Conservation (phyloP, 2,888 invertebrate genomes). For the Tenodera sinensis region DNA sequence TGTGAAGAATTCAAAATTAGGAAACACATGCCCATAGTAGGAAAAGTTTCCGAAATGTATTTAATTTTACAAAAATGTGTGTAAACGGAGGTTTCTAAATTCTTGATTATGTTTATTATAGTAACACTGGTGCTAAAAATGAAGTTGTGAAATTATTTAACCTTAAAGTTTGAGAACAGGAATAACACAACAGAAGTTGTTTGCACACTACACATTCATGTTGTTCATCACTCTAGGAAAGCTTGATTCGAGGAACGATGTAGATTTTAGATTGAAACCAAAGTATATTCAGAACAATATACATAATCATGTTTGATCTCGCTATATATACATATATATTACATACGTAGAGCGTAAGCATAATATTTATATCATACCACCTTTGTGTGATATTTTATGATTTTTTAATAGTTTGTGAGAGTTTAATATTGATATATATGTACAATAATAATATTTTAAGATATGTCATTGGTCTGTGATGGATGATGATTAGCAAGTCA, state of each 20-base stretch:
- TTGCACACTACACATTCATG: neutral
- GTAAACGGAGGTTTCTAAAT: too few relatives aligned
- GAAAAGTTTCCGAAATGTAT: too few relatives aligned
- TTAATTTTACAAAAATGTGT: too few relatives aligned
- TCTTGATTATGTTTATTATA: too few relatives aligned
- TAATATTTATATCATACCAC: neutral
- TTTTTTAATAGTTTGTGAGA: constrained; percentile 13
- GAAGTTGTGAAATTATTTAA: too few relatives aligned
- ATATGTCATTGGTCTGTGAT: constrained; percentile 18
- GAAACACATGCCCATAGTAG: too few relatives aligned
- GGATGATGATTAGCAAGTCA: neutral
- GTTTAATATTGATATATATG: constrained; percentile 5
- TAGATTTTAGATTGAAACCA: neutral
- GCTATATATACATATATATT: neutral
- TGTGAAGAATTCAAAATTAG: too few relatives aligned
- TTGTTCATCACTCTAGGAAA: neutral
- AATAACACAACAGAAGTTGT: too few relatives aligned
- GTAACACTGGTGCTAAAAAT: too few relatives aligned
- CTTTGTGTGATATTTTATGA: constrained; percentile 19
- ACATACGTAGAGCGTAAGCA: neutral
- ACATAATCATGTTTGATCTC: constrained; percentile 9
- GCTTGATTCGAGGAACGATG: neutral
- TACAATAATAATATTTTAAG: constrained; percentile 14
- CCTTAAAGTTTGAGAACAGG: too few relatives aligned
- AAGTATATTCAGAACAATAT: neutral